These are phyloP conservation scores for Prenolepis imparis DNA, from an alignment of 2,888 invertebrate species.

Conservation along the genomic window DNA sequence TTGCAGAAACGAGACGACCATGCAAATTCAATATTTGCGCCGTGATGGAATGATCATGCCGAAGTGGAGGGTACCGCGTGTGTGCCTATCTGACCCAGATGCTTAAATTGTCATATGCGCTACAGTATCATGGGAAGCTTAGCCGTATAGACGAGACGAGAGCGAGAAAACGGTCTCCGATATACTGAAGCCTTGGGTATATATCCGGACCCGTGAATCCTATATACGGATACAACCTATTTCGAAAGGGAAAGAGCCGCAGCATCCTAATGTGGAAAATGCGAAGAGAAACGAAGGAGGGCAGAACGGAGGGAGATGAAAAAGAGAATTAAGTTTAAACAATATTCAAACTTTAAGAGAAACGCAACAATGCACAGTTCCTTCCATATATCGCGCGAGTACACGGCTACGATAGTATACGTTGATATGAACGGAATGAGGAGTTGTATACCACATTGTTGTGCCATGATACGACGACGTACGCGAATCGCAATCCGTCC, in stretches of 20 bases:
- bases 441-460: conserved; percentile 55
- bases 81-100: conserved; percentile 59
- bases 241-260: conserved; percentile 37
- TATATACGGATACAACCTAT: conserved; percentile 35
- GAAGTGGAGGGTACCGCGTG: conserved; percentile 54
- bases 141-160: conserved; percentile 39
- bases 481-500: conserved; percentile 50
- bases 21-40: conserved; percentile 77
- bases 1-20: conserved; percentile 76
- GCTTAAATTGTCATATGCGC: conserved; percentile 62
- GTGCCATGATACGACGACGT: conserved; percentile 42
- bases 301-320: conserved; percentile 9
- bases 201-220: neutral
- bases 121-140: conserved; percentile 44
- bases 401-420: neutral
- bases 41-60: conserved; percentile 73
- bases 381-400: conserved; percentile 15
- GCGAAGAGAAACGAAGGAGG: conserved; percentile 19
- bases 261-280: conserved; percentile 31
- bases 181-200: conserved; percentile 35
- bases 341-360: conserved; percentile 31
- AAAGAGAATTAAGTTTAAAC: conserved; percentile 44
- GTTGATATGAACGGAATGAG: conserved; percentile 45
- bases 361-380: conserved; percentile 1
- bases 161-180: conserved; percentile 47